Conservation (phyloP, 2,888 invertebrate species). For the Xylota segnis region DNA sequence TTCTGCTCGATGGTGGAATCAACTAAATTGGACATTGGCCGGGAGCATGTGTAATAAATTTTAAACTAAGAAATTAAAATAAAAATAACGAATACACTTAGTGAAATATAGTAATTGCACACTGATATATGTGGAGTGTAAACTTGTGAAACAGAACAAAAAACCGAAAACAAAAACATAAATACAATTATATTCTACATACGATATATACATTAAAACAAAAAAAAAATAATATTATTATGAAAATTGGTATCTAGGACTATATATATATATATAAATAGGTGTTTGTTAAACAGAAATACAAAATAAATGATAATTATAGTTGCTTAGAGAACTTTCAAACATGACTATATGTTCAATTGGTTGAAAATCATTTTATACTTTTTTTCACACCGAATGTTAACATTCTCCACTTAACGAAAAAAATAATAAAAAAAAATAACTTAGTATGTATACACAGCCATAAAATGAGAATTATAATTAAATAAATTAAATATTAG, state of each 20-base stretch:
- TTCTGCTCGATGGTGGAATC: slow-evolving; percentile 39
- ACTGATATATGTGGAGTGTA: slow-evolving; percentile 50
- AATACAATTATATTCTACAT: slow-evolving; percentile 19
- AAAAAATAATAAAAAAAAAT: neutral
- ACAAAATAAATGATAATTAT: slow-evolving; percentile 2
- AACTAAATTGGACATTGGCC: slow-evolving; percentile 59
- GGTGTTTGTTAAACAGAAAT: slow-evolving; percentile 33
- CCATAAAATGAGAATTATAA: neutral
- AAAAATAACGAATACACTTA: slow-evolving; percentile 56
- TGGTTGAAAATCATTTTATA: slow-evolving; percentile 20
- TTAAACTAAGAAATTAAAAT: slow-evolving; percentile 41
- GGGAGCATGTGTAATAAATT: slow-evolving; percentile 73
- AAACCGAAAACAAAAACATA: neutral
- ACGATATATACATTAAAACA: slow-evolving; percentile 9
- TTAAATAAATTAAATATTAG: neutral
- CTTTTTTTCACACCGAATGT: slow-evolving; percentile 33
- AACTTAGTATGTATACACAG: slow-evolving; percentile 35
- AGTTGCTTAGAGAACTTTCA: slow-evolving; percentile 31
- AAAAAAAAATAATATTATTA: neutral
- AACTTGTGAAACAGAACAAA: slow-evolving; percentile 43
- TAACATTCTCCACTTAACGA: slow-evolving; percentile 15
- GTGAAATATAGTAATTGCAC: slow-evolving; percentile 52
- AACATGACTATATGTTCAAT: slow-evolving; percentile 24
- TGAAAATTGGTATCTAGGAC: slow-evolving; percentile 37
- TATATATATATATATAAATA: slow-evolving; percentile 4